Evolutionary conservation across 2,888 invertebrate genomes (phyloP).

Genomic region (Ornithoptera alexandrae): DNA sequence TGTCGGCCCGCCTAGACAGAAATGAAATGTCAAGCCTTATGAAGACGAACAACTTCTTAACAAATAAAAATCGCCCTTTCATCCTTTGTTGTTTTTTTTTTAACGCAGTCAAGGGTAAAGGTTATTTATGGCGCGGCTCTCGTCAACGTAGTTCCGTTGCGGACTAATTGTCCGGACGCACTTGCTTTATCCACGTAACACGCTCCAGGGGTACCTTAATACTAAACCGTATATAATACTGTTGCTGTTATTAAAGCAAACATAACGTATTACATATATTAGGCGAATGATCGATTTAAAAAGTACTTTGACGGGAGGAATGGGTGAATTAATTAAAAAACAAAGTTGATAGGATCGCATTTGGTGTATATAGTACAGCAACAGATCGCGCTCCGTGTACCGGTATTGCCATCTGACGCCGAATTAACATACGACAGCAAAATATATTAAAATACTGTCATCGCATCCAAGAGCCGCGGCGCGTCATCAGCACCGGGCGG

Average conservation of each 20-base stretch:
- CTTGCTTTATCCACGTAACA: too few species aligned
- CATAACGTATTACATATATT: too few species aligned
- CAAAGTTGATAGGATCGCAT: neutral
- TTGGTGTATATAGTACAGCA: neutral
- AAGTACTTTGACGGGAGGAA: too few species aligned
- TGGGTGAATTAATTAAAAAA: neutral
- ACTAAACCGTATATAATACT: too few species aligned
- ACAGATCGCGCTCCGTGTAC: conserved; percentile 25
- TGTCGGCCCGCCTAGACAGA: conserved; percentile 76
- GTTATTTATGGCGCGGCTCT: conserved; percentile 63
- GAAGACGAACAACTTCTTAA: conserved; percentile 78
- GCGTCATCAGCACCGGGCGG: conserved; percentile 75
- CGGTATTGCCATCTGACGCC: conserved; percentile 55
- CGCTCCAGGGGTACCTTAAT: too few species aligned
- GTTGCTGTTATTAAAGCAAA: too few species aligned
- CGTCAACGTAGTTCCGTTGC: conserved; percentile 39
- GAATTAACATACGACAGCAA: conserved; percentile 74
- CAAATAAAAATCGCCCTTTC: conserved; percentile 75
- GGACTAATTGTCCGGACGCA: too few species aligned
- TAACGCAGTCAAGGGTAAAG: conserved; percentile 57
- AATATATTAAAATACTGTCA: conserved; percentile 79
- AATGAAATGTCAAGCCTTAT: conserved; percentile 76
- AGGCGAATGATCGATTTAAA: too few species aligned
- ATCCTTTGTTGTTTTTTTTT: conserved; percentile 59
- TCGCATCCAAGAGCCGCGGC: conserved; percentile 70